phyloP scores from a whole-genome alignment of 2,797 vertebrate genomes.

The Anguilla megastoma region DNA sequence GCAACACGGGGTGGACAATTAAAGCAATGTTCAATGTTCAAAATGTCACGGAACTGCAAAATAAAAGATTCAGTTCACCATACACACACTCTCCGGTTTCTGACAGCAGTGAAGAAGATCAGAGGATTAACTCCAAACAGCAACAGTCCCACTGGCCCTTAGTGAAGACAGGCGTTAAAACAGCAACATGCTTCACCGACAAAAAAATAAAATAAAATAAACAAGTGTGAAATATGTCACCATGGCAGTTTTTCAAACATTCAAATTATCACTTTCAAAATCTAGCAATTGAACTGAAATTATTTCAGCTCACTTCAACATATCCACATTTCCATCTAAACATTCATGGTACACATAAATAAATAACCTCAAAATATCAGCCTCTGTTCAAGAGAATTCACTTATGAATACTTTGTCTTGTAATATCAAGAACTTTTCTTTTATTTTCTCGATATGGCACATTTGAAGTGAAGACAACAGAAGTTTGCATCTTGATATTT shows the following conservation, averaged over 20 bases:
- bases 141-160: not conserved
- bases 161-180: not conserved
- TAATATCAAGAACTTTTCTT: not conserved
- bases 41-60: not conserved
- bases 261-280: not conserved
- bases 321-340: not conserved
- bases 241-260: not conserved
- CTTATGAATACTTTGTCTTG: not conserved
- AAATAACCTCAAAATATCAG: not conserved
- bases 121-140: not conserved
- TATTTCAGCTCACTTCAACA: not conserved
- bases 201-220: not conserved
- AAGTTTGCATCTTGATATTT: not conserved
- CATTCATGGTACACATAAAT: too few species aligned
- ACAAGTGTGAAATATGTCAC: not conserved
- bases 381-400: not conserved
- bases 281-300: not conserved
- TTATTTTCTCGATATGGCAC: not conserved
- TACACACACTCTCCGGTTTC: not conserved
- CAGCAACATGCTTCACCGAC: not conserved
- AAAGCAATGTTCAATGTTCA: not conserved
- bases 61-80: not conserved
- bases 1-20: not conserved
- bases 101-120: not conserved
- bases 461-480: not conserved